Evolutionary conservation across 2,888 invertebrate species (phyloP), one percentile per base, ranked within the genome.

Genomic region (Priocnemis perturbator): DNA sequence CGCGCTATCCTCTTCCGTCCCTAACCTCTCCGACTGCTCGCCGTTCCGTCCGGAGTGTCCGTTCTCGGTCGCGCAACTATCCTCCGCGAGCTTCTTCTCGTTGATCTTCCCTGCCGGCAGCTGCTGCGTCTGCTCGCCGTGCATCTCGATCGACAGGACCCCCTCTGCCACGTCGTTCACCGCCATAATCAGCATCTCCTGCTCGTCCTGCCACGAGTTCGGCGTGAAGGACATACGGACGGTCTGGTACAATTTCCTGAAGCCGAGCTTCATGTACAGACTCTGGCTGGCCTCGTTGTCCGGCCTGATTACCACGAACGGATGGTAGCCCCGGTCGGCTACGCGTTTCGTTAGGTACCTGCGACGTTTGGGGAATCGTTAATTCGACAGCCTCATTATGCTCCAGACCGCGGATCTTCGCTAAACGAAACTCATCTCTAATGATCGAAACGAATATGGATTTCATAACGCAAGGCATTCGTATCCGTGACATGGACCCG

Each of bases 261-360:
- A 96, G 85, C 96, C 95, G 84, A 96, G 91, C 89, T 96, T 96
- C 81, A 92, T 93, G 90, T 96, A 96, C 65, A 96, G 92, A 83
- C 94, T 94, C 86, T 95, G 94, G 78, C 96, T 96, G 74, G 96
- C 96, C 89, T 95, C 95, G 89, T 96, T 96, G 89, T 96, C 95
- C 72, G 96, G 96, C 88, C 94, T 92, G 90, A 96, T 96, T 83
- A 96, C 95, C 77, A 96, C 96, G 90, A 95, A 96, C 68, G 96
- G 96, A 84, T 93, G 92, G 90, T 96, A 96, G 76, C 96, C 94
- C 64, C 94, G 91, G 63, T 93, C 92, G 53, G 93, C 92, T 57
- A 94, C 93, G 60, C 89, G 86, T 81, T 90, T 91, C 50, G 90
- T 91, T 83, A 91, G 86, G 85, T 90, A 89, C 84, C 88, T 88